Evolutionary conservation across 2,888 invertebrate genomes (phyloP).

Genomic region (Drosophila gaucha): DNA sequence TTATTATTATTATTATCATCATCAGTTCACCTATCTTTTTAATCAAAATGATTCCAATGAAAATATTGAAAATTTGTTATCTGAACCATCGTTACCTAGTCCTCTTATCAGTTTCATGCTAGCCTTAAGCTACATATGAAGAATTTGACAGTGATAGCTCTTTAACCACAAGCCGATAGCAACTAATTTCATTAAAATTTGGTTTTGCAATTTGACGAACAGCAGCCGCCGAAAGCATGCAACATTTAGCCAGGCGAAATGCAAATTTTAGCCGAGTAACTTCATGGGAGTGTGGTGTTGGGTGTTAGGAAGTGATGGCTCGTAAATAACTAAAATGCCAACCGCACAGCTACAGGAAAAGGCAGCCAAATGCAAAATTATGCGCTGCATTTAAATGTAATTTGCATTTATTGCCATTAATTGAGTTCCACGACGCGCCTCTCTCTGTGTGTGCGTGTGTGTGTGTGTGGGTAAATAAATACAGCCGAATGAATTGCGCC

Average conservation of each 20-base stretch:
- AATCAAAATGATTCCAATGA: too few relatives aligned
- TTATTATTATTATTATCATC: too few relatives aligned
- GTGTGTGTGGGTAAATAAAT: conserved; percentile 25
- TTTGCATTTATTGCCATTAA: conserved; percentile 71
- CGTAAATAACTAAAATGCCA: conserved; percentile 59
- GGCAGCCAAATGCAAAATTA: conserved; percentile 67
- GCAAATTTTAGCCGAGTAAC: conserved; percentile 17
- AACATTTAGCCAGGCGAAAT: conserved; percentile 11
- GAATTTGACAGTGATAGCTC: not conserved
- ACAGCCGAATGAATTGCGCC: conserved; percentile 32
- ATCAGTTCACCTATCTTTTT: too few relatives aligned
- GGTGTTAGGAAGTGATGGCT: conserved; percentile 23
- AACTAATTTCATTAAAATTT: not conserved
- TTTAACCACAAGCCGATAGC: not conserved
- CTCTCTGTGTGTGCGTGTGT: not conserved
- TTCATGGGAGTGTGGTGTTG: not conserved
- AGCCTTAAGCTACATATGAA: not conserved
- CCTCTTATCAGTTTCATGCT: not conserved
- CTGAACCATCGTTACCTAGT: too few relatives aligned
- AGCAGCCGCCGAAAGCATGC: conserved; percentile 29
- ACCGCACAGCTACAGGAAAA: conserved; percentile 32
- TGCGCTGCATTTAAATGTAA: conserved; percentile 68
- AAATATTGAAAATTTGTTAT: too few relatives aligned
- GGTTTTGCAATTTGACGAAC: conserved; percentile 19
- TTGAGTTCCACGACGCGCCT: conserved; percentile 55